phyloP scores from a whole-genome alignment of 2,113 vertebrate genomes.

The Galeopterus variegatus region DNA sequence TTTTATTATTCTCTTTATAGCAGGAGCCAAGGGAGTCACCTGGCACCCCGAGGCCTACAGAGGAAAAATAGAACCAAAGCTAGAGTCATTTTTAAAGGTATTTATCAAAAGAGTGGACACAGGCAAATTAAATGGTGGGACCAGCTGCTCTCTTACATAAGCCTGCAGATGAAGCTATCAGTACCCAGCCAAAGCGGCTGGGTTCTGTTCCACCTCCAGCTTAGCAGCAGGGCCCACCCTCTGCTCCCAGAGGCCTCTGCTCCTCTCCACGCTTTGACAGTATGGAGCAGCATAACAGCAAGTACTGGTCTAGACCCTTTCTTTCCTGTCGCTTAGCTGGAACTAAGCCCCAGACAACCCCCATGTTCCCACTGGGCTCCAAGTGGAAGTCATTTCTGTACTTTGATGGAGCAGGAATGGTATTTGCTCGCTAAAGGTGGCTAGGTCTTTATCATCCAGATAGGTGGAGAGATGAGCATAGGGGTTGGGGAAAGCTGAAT shows the following conservation, averaged over 20 bases:
- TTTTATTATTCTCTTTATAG: not conserved
- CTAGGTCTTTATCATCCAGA: not conserved
- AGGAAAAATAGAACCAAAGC: not conserved
- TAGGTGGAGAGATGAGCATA: not conserved
- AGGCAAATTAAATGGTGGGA: not conserved
- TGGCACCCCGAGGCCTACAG: not conserved
- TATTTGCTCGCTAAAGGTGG: not conserved
- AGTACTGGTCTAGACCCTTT: not conserved
- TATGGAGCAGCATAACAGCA: not conserved
- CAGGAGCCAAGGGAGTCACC: not conserved
- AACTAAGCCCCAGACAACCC: not conserved
- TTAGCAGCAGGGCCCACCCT: not conserved
- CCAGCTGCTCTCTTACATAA: not conserved
- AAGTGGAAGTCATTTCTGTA: not conserved
- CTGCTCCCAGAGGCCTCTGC: not conserved
- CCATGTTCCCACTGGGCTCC: not conserved
- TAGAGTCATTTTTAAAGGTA: not conserved
- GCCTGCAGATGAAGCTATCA: not conserved
- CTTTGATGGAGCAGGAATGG: not conserved
- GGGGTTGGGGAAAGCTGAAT: not conserved
- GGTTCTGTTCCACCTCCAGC: not conserved
- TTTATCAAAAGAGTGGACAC: conserved; percentile 20
- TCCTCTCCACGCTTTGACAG: too few species aligned
- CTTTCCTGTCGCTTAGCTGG: not conserved
- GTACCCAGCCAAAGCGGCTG: not conserved